phyloP scores from a whole-genome alignment of 2,113 vertebrate genomes.

The Podocnemis expansa region DNA sequence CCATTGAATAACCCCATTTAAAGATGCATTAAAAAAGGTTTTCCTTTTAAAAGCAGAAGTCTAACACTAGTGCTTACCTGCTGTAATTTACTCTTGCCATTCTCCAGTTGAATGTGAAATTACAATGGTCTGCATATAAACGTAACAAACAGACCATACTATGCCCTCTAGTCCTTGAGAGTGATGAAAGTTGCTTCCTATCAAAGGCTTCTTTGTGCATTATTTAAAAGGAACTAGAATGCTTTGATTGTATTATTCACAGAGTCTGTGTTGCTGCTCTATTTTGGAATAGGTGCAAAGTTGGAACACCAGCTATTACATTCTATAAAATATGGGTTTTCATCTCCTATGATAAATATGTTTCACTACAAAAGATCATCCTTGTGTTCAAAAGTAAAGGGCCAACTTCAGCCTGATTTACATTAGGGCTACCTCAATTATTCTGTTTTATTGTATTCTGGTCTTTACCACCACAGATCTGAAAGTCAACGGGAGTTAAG shows the following conservation, averaged over 20 bases:
- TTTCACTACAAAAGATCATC: constrained; percentile 50
- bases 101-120: constrained; percentile 44
- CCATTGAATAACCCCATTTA: constrained; percentile 49
- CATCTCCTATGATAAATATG: constrained; percentile 9
- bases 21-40: constrained; percentile 38
- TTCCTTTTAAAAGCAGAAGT: constrained; percentile 35
- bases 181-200: constrained; percentile 65
- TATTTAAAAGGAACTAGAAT: constrained; percentile 67
- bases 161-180: constrained; percentile 46
- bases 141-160: constrained; percentile 49
- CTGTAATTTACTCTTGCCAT: constrained; percentile 48
- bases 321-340: neutral
- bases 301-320: constrained; percentile 31
- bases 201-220: constrained; percentile 66
- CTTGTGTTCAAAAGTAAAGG: constrained; percentile 20
- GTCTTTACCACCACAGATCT: neutral
- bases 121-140: constrained; percentile 47
- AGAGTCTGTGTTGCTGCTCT: constrained; percentile 57
- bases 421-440: neutral
- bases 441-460: neutral
- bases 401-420: neutral
- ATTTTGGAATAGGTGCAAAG: constrained; percentile 57
- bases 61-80: constrained; percentile 24
- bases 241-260: constrained; percentile 70
- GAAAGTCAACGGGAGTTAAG: neutral